Evolutionary conservation across 2,113 vertebrate species (phyloP).

Genomic region (Callospermophilus lateralis): DNA sequence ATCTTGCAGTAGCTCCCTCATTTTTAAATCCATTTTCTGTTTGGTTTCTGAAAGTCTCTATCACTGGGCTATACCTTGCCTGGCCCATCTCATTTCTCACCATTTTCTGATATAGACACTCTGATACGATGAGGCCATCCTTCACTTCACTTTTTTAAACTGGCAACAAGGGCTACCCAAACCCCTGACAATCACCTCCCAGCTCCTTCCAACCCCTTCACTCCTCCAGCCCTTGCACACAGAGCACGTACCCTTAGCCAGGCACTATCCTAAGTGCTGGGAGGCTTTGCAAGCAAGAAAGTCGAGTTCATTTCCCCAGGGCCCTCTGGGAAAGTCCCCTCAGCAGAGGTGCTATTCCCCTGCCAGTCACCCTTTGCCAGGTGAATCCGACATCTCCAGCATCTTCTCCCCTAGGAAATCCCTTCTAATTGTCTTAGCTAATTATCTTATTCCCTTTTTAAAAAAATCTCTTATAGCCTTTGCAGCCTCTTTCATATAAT

Average conservation of each 20-base stretch:
- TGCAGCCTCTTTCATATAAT: neutral
- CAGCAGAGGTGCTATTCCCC: too few species aligned
- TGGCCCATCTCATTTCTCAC: neutral
- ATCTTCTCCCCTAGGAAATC: neutral
- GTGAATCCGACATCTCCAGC: neutral
- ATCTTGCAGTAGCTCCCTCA: neutral
- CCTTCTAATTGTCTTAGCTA: neutral
- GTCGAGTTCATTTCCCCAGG: neutral
- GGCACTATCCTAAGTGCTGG: neutral
- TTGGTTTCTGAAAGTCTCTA: neutral
- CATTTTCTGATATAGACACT: neutral
- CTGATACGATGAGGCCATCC: neutral
- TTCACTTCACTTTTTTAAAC: neutral
- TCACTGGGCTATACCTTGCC: neutral
- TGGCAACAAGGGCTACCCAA: neutral
- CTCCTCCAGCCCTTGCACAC: neutral
- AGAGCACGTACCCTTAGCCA: neutral
- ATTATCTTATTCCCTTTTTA: neutral
- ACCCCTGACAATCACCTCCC: too few species aligned
- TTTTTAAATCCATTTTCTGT: neutral
- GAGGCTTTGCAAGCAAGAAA: neutral
- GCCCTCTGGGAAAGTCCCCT: rapidly evolving
- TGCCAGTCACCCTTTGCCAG: neutral
- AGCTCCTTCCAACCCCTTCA: neutral
- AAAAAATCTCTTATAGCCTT: neutral